Percentiles rank a stretch among this genome's conserved stretches.
phyloP scores from a whole-genome alignment of 2,888 invertebrate species.

The Limnephilus marmoratus region DNA sequence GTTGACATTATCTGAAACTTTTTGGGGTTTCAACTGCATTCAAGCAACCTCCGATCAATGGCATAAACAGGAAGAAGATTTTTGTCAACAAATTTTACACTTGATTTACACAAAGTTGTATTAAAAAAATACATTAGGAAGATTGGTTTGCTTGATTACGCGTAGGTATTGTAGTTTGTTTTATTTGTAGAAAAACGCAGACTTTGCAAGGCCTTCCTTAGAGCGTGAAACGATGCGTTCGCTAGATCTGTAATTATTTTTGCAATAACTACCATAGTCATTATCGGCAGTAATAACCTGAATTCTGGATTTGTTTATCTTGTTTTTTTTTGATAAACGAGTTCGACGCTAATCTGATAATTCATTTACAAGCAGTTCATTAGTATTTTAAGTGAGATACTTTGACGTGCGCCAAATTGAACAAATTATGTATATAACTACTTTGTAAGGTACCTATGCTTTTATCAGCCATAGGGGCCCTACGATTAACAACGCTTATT shows the following conservation, averaged over 20 bases:
- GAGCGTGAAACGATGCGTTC: constrained; percentile 1
- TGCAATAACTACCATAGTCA: not conserved
- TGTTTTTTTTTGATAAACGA: not conserved
- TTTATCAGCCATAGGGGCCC: not conserved
- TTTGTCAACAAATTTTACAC: not conserved
- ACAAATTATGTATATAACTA: not conserved
- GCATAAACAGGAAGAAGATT: not conserved
- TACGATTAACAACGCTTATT: not conserved
- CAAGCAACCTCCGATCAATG: not conserved
- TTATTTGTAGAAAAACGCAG: not conserved
- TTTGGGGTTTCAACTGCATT: not conserved
- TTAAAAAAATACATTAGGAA: not conserved
- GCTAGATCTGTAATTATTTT: not conserved
- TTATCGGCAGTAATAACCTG: not conserved
- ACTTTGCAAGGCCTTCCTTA: not conserved
- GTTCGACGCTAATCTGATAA: not conserved
- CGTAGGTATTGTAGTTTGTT: not conserved
- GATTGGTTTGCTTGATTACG: not conserved
- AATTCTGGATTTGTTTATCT: not conserved
- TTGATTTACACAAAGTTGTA: not conserved
- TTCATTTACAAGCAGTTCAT: not conserved
- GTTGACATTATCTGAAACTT: not conserved
- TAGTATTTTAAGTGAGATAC: not conserved
- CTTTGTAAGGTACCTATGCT: not conserved
- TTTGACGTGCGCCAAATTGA: not conserved